These are phyloP conservation scores for Camponotus floridanus DNA, from an alignment of 1,140 invertebrate genomes.

Conservation along the genomic window DNA sequence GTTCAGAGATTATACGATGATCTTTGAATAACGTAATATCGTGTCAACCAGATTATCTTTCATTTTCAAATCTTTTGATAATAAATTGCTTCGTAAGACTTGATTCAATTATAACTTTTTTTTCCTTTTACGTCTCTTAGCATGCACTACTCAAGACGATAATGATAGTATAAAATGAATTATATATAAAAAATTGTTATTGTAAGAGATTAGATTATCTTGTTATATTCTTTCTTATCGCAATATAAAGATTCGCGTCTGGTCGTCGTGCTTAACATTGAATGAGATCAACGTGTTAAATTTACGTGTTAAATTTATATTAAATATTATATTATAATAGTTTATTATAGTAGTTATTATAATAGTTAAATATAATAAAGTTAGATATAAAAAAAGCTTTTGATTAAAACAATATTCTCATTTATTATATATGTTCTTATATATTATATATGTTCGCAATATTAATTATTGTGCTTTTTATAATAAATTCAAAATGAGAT, in stretches of 20 bases:
- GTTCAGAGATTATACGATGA: background rate
- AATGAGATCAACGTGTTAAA: background rate
- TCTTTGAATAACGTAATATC: background rate
- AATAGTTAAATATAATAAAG: background rate
- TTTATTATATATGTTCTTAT: background rate
- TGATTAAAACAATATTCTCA: background rate
- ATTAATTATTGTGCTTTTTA: background rate
- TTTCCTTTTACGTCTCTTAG: slow-evolving; percentile 1
- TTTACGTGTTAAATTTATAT: background rate
- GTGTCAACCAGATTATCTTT: slow-evolving; percentile 17
- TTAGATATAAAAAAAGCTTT: background rate
- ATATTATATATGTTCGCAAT: no score
- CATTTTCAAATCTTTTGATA: background rate
- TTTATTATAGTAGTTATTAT: no score
- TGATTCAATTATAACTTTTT: slow-evolving; percentile 12
- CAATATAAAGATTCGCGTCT: slow-evolving; percentile 23
- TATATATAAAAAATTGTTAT: background rate
- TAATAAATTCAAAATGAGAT: background rate
- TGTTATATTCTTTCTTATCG: slow-evolving; percentile 18
- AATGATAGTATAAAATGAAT: slow-evolving; percentile 4
- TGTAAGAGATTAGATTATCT: slow-evolving; percentile 14
- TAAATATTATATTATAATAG: background rate
- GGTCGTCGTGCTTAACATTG: background rate
- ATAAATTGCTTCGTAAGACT: background rate
- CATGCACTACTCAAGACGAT: background rate